A percentile compares a stretch with the other conserved stretches of the same genome.
Conservation (phyloP, 1,140 invertebrate species). For the Diuraphis noxia region DNA sequence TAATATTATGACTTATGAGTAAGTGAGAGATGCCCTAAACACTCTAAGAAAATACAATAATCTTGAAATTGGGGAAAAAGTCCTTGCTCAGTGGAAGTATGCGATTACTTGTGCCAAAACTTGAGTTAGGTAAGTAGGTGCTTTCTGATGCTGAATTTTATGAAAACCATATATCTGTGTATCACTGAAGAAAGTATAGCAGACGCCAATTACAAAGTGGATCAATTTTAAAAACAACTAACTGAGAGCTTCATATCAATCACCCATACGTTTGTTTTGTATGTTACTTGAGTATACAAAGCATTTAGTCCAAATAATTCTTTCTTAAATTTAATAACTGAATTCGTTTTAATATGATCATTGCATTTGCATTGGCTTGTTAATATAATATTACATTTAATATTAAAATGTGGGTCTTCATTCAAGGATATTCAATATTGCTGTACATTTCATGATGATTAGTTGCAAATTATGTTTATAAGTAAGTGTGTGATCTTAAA, state of each 20-base stretch:
- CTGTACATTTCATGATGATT: not conserved
- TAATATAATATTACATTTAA: conserved; percentile 8
- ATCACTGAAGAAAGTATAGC: not conserved
- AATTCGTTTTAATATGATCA: conserved; percentile 16
- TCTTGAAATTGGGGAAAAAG: not conserved
- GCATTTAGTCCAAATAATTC: conserved; percentile 8
- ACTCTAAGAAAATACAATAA: not conserved
- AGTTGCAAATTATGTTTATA: not conserved
- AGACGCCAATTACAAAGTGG: not conserved
- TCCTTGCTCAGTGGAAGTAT: not conserved
- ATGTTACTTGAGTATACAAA: not conserved
- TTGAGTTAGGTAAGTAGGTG: conserved; percentile 50
- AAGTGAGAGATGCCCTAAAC: not conserved
- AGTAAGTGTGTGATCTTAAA: not conserved
- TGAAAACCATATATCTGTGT: not conserved
- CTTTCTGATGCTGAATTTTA: conserved; percentile 31
- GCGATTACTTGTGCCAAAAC: not conserved
- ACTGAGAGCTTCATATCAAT: not conserved
- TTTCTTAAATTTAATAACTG: conserved; percentile 8
- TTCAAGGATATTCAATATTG: not conserved
- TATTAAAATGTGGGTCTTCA: not conserved
- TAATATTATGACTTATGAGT: not conserved
- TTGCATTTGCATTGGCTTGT: not conserved
- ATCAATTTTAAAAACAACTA: conserved; percentile 30
- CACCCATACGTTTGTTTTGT: not conserved